Conservation (phyloP, 2,888 invertebrate genomes). For the Tuberolachnus salignus region DNA sequence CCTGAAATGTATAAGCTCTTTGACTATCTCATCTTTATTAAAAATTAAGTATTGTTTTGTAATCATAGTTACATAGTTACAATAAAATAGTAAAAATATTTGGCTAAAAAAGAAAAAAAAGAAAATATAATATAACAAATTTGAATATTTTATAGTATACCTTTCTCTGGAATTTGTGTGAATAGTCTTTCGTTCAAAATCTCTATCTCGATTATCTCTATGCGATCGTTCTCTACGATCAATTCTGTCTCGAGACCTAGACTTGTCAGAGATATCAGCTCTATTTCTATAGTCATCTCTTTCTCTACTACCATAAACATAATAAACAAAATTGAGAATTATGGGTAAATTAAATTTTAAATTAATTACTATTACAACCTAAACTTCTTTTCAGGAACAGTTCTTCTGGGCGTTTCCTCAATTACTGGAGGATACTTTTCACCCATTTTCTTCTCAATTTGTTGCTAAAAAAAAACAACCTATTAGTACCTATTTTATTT, state of each 20-base stretch:
- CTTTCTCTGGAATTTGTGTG: constrained; percentile 59
- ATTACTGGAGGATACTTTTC: constrained; percentile 67
- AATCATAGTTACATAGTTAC: too few relatives aligned
- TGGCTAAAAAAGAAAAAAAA: too few relatives aligned
- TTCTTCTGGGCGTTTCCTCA: constrained; percentile 52
- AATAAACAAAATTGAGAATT: background rate
- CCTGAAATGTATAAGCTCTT: too few relatives aligned
- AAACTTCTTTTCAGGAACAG: constrained; percentile 55
- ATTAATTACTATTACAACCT: background rate
- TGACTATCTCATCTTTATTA: too few relatives aligned
- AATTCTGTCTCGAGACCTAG: constrained; percentile 60
- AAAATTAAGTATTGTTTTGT: too few relatives aligned
- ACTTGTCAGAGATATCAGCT: constrained; percentile 56
- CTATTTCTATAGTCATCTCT: constrained; percentile 59
- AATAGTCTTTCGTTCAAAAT: constrained; percentile 46
- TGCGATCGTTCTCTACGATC: constrained; percentile 62
- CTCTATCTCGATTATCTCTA: constrained; percentile 58
- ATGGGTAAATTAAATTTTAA: background rate
- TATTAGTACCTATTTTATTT: background rate
- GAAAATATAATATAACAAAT: too few relatives aligned
- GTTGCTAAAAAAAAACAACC: constrained; percentile 70
- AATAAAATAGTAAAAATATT: too few relatives aligned
- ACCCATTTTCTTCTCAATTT: constrained; percentile 77
- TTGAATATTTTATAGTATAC: background rate
- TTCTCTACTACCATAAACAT: constrained; percentile 49